A percentile compares a stretch with the other conserved stretches of the same genome.
Evolutionary conservation across 2,113 vertebrate genomes (phyloP).

Genomic region (Orycteropus afer): DNA sequence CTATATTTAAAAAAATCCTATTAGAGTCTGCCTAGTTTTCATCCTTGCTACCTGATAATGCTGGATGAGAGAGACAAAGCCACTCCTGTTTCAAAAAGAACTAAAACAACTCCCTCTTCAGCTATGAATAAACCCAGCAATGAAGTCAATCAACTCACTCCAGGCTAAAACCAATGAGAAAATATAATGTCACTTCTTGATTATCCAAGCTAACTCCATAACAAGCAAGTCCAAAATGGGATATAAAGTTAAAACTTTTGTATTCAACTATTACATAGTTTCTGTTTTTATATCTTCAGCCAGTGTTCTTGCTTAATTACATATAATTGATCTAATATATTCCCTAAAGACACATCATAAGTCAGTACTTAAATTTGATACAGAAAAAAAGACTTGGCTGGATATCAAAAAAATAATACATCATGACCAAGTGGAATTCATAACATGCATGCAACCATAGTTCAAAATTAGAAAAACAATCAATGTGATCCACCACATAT

Average conservation of each 20-base stretch:
- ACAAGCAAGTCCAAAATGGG: not conserved
- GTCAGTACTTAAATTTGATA: not conserved
- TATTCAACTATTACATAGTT: not conserved
- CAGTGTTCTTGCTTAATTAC: not conserved
- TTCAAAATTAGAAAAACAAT: no score
- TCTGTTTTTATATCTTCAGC: not conserved
- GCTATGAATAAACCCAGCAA: not conserved
- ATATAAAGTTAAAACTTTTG: not conserved
- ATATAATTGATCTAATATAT: not conserved
- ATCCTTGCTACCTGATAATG: not conserved
- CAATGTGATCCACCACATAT: no score
- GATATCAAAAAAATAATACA: not conserved
- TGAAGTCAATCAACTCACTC: not conserved
- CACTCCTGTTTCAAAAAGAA: not conserved
- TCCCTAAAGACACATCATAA: not conserved
- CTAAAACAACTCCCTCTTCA: not conserved
- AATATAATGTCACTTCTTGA: not conserved
- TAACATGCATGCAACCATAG: no score
- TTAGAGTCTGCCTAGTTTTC: not conserved
- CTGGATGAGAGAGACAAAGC: not conserved
- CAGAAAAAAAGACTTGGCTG: constrained; percentile 9
- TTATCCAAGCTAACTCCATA: not conserved
- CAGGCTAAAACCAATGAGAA: not conserved
- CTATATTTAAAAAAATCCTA: not conserved
- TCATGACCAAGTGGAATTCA: no score